Percentiles rank a stretch among this genome's conserved stretches.
Conservation (phyloP, 2,113 vertebrate genomes). For the crab-eating macaque (Macaca fascicularis) region T2T-MFA8v1.1 NC_088386.1:129681001-129681500, state of each 20-base stretch:
- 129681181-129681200: background rate
- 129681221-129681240: background rate
- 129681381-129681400: background rate
- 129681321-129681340: background rate
- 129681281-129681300: background rate
- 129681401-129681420: background rate
- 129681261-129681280: background rate
- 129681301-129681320: background rate
- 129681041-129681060: background rate
- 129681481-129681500: no score
- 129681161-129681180: no score
- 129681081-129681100: background rate
- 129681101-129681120: background rate
- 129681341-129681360: no score
- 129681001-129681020: background rate
- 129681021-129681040: background rate
- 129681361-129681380: background rate
- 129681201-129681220: background rate
- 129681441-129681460: background rate
- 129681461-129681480: background rate
- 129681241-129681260: background rate
- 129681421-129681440: background rate
- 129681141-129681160: background rate
- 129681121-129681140: background rate
- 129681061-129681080: background rate